Evolutionary conservation across 37 sponge, comb jelly and placozoan species (phyloP), one percentile per base, ranked within the genome.

Genomic region (Theonella swinhoei): DNA sequence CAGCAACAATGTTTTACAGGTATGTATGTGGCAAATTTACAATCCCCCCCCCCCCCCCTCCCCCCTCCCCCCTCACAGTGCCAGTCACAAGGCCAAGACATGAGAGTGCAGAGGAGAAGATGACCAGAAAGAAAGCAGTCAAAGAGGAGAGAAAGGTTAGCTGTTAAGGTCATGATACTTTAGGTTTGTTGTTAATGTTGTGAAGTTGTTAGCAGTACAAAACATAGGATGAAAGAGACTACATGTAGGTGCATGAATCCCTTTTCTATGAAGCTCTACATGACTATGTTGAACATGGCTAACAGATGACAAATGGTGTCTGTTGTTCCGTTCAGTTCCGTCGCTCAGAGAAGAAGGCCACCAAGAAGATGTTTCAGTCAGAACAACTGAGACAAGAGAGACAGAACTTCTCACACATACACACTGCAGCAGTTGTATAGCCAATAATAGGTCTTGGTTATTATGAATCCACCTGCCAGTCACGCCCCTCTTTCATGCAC

Each of bases 41-140:
- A n/a, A n/a, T n/a, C n/a, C n/a, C n/a, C n/a, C n/a, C n/a, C n/a
- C n/a, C n/a, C n/a, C n/a, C n/a, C n/a, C n/a, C n/a, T n/a, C n/a
- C n/a, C n/a, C n/a, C n/a, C 7, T 47, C 14, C 14, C 54, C 54
- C 54, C 11, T 47, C 7, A 30, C 41, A 80, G 81, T 58, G 7
- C 26, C 78, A 24, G 77, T 72, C 25, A 71, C 41, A 3, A 79
- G 94, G 75, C 88, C 86, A 23, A 88, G 80, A 68, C 64, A 80
- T 37, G 98, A 97, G 54, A 84, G 75, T n/a, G 67, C 66, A 22
- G 94, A 97, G 23, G 95, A 97, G 68, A 92, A 83, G 79, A 76
- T 62, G 68, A 84, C 74, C 9, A 90, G 98, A 42, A 97, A 97
- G 74, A 70, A 70, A 42, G 88, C 85, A 2, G 82, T 97, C 36